Conservation (phyloP, 2,113 vertebrate genomes). For the Sapajus apella region DNA sequence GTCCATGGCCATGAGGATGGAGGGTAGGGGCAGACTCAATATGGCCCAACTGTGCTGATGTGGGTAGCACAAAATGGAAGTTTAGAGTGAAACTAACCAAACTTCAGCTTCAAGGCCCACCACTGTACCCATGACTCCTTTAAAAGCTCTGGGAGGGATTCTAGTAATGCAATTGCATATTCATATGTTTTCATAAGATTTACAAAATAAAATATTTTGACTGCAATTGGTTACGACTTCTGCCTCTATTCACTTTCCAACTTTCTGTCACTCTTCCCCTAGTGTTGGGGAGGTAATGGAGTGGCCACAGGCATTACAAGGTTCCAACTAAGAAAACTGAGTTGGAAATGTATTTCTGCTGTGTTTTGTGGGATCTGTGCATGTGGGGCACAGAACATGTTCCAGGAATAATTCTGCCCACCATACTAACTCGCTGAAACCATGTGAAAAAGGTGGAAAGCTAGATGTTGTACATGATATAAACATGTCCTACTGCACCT, state of each 20-base stretch:
- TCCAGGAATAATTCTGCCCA: neutral
- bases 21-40: neutral
- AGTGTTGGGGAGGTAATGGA: neutral
- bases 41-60: neutral
- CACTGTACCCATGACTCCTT: neutral
- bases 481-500: neutral
- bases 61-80: neutral
- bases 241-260: neutral
- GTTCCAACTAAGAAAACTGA: neutral
- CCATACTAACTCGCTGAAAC: neutral
- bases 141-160: neutral
- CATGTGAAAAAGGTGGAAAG: neutral
- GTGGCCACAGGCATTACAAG: neutral
- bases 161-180: neutral
- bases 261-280: neutral
- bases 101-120: neutral
- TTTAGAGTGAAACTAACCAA: neutral
- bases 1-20: neutral
- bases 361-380: neutral
- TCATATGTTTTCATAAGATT: slow-evolving; percentile 2
- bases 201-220: slow-evolving; percentile 13
- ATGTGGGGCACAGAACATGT: neutral
- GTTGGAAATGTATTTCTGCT: neutral
- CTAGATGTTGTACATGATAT: neutral
- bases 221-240: neutral